Percentiles rank a stretch among this genome's conserved stretches.
Conservation (phyloP, 2,888 invertebrate genomes). For the Cheilosia grossa region DNA sequence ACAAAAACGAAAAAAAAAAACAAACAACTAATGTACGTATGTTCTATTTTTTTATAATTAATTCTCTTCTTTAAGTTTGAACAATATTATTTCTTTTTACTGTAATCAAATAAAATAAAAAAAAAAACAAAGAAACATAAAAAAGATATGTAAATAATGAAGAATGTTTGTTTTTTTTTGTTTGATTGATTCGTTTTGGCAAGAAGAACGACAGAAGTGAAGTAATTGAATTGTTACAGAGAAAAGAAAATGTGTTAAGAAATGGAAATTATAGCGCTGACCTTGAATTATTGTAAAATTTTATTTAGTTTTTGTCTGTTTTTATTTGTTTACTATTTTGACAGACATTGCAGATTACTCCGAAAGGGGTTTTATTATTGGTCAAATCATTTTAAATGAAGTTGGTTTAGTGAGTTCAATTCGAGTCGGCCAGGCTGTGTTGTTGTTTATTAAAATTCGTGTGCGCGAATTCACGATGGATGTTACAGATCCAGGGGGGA, state of each 20-base stretch:
- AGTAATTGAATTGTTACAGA: constrained; percentile 20
- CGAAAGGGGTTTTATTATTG: too few relatives aligned
- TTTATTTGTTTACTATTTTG: too few relatives aligned
- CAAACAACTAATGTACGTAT: constrained; percentile 46
- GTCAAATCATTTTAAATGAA: too few relatives aligned
- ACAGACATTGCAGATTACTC: too few relatives aligned
- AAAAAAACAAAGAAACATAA: constrained; percentile 32
- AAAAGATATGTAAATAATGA: constrained; percentile 57
- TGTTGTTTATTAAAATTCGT: too few relatives aligned
- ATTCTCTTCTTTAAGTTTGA: constrained; percentile 62
- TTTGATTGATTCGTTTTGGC: constrained; percentile 9
- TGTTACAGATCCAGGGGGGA: too few relatives aligned
- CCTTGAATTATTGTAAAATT: neutral
- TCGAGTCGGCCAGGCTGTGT: too few relatives aligned
- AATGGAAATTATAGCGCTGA: constrained; percentile 22
- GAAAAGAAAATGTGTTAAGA: neutral
- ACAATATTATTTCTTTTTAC: constrained; percentile 58
- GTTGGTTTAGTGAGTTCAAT: too few relatives aligned
- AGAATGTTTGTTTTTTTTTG: constrained; percentile 24
- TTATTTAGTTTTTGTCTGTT: too few relatives aligned
- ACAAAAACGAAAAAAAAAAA: constrained; percentile 26
- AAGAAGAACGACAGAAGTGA: constrained; percentile 23
- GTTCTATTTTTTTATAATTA: constrained; percentile 39
- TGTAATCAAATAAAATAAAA: constrained; percentile 55
- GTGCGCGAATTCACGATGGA: too few relatives aligned